phyloP scores from a whole-genome alignment of 2,888 invertebrate genomes.

The Parnassius apollo region DNA sequence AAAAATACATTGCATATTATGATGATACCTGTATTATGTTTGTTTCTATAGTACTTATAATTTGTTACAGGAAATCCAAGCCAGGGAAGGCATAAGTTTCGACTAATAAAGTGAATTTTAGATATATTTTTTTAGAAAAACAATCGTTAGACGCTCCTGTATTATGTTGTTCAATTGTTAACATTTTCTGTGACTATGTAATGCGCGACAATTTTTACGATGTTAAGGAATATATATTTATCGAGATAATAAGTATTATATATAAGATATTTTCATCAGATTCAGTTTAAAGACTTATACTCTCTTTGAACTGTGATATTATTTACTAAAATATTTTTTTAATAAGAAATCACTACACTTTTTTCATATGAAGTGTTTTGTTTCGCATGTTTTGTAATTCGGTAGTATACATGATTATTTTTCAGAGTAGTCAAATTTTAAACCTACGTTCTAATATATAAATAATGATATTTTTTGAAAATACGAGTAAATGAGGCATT shows the following conservation, averaged over 20 bases:
- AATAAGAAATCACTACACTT: not conserved
- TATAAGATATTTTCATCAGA: not conserved
- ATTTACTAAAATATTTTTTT: not conserved
- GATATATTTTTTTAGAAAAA: slow-evolving; percentile 8
- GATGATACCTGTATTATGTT: too few relatives aligned
- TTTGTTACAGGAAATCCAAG: slow-evolving; percentile 37
- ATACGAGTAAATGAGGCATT: too few relatives aligned
- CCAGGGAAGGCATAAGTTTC: slow-evolving; percentile 44
- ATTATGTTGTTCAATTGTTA: slow-evolving; percentile 8
- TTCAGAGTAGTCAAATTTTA: too few relatives aligned
- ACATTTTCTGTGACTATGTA: not conserved
- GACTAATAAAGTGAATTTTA: slow-evolving; percentile 10
- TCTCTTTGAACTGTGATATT: too few relatives aligned
- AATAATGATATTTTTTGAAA: too few relatives aligned
- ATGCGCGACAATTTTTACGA: not conserved
- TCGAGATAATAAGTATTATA: not conserved
- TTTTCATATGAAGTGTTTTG: not conserved
- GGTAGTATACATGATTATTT: too few relatives aligned
- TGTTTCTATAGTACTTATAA: not conserved
- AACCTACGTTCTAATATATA: too few relatives aligned
- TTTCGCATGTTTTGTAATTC: not conserved
- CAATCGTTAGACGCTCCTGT: slow-evolving; percentile 14
- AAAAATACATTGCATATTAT: too few relatives aligned
- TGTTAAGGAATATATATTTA: too few relatives aligned
- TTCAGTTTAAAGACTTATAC: not conserved